These are phyloP conservation scores for Pyrgilauda ruficollis DNA, from an alignment of 2,113 vertebrate genomes.

Conservation along the genomic window DNA sequence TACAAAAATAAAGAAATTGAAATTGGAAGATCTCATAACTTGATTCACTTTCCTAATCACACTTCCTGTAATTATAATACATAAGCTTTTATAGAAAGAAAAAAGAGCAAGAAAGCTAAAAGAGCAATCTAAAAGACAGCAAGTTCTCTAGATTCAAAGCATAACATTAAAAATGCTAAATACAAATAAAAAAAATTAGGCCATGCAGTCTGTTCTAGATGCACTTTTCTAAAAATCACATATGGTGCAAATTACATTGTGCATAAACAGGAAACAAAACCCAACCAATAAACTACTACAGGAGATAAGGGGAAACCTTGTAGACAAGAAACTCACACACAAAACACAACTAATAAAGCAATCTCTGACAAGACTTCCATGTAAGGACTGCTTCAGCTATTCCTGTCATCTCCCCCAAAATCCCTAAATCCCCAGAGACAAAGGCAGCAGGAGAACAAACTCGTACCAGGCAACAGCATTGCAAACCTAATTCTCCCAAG, in stretches of 20 bases:
- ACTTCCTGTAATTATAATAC: neutral
- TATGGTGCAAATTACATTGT: neutral
- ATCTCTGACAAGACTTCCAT: neutral
- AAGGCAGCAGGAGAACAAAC: neutral
- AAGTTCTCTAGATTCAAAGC: neutral
- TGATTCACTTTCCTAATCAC: neutral
- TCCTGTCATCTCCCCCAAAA: neutral
- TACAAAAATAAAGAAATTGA: neutral
- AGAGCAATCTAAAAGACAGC: neutral
- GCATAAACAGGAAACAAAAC: slow-evolving; percentile 14
- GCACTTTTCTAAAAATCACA: neutral
- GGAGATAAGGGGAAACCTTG: neutral
- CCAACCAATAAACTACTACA: neutral
- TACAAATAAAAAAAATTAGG: neutral
- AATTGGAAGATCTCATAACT: neutral
- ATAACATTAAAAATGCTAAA: neutral
- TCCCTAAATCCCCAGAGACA: neutral
- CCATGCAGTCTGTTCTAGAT: neutral
- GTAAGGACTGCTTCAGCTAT: neutral
- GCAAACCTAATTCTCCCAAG: neutral
- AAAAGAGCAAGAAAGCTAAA: slow-evolving; percentile 3
- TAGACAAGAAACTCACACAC: neutral
- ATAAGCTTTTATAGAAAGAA: neutral
- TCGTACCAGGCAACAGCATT: neutral
- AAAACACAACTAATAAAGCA: neutral